These are phyloP conservation scores for Chionoecetes opilio DNA, from an alignment of 1,140 invertebrate genomes.

Conservation along the genomic window DNA sequence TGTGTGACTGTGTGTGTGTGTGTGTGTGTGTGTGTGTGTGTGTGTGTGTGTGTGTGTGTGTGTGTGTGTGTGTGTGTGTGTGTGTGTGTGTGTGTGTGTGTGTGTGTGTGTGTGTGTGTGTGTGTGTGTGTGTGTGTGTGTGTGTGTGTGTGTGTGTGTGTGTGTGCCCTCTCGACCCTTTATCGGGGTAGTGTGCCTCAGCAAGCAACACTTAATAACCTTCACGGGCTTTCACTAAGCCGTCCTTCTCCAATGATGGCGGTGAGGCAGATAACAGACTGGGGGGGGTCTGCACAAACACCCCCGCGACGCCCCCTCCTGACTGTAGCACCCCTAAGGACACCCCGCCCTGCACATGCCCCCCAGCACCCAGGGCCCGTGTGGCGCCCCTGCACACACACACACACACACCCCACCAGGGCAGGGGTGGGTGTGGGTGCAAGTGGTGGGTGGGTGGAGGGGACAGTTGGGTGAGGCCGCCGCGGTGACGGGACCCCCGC, in stretches of 20 bases:
- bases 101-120: too few species aligned
- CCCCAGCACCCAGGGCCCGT: not conserved
- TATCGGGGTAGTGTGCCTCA: not conserved
- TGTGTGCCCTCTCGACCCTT: not conserved
- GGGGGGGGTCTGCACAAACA: not conserved
- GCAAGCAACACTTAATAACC: not conserved
- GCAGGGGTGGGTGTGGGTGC: not conserved
- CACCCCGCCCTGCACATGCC: too few species aligned
- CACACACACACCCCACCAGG: not conserved
- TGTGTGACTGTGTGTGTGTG: constrained; percentile 21
- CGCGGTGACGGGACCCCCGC: not conserved
- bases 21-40: constrained; percentile 18
- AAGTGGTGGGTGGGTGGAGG: not conserved
- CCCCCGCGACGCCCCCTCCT: not conserved
- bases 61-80: constrained; percentile 20
- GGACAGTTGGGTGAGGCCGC: not conserved
- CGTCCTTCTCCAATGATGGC: not conserved
- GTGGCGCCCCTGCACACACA: not conserved
- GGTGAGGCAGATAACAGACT: not conserved
- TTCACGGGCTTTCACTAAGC: not conserved
- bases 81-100: constrained; percentile 10
- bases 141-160: constrained; percentile 18
- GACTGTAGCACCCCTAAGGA: too few species aligned
- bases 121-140: constrained; percentile 10
- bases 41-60: constrained; percentile 10